These are phyloP conservation scores for Decapterus maruadsi DNA, from an alignment of 2,797 vertebrate genomes.

Conservation along the genomic window DNA sequence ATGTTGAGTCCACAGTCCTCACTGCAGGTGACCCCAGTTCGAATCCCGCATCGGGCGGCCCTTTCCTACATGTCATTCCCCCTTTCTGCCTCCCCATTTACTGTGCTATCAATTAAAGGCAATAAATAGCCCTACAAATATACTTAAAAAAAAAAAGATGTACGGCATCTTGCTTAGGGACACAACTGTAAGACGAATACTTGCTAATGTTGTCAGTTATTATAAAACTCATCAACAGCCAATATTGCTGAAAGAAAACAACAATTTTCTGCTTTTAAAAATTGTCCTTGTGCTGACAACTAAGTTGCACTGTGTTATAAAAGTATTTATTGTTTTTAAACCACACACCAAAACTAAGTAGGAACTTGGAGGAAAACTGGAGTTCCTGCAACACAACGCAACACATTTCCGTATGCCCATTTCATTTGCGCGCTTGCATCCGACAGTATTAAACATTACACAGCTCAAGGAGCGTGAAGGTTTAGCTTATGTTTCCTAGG, in stretches of 20 bases:
- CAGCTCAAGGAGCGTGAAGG: not conserved
- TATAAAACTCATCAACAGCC: not conserved
- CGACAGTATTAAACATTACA: not conserved
- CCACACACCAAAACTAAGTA: not conserved
- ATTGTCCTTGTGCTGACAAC: not conserved
- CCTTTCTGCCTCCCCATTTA: too few species aligned
- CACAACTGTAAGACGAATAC: conserved; percentile 6
- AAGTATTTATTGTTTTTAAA: not conserved
- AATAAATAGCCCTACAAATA: too few species aligned
- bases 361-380: not conserved
- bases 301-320: not conserved
- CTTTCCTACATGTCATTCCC: too few species aligned
- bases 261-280: not conserved
- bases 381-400: not conserved
- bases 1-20: too few species aligned
- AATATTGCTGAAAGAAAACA: conserved; percentile 2
- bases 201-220: not conserved
- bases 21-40: too few species aligned
- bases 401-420: not conserved
- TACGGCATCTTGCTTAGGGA: not conserved
- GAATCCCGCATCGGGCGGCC: too few species aligned
- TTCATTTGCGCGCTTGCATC: not conserved
- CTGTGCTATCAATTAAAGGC: too few species aligned
- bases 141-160: too few species aligned
- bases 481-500: not conserved